Conservation (phyloP, 2,797 vertebrate species). For the Trichosurus vulpecula region DNA sequence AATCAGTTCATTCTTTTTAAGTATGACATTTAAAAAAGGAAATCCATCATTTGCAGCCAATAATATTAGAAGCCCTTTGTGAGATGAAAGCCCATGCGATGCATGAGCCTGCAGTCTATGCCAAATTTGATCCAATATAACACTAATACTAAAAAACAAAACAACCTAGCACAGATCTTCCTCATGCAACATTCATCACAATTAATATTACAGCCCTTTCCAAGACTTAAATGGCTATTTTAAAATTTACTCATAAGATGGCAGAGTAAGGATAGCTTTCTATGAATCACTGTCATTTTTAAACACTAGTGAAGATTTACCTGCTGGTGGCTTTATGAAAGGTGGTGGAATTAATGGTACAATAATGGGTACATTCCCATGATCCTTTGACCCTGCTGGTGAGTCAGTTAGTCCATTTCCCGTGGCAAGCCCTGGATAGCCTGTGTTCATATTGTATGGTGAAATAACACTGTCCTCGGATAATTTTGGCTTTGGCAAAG, state of each 20-base stretch:
- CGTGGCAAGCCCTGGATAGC: slow-evolving; percentile 91
- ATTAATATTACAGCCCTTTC: slow-evolving; percentile 7
- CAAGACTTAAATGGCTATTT: slow-evolving; percentile 43
- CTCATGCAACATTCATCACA: background rate
- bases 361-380: slow-evolving; percentile 95
- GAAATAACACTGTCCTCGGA: slow-evolving; percentile 92
- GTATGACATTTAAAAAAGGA: slow-evolving; percentile 66
- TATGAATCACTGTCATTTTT: slow-evolving; percentile 43
- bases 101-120: background rate
- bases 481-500: slow-evolving; percentile 97
- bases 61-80: slow-evolving; percentile 7
- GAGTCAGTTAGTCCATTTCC: slow-evolving; percentile 95
- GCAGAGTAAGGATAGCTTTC: background rate
- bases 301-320: slow-evolving; percentile 84
- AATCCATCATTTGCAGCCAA: slow-evolving; percentile 50
- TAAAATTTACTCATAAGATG: slow-evolving; percentile 25
- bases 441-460: slow-evolving; percentile 93
- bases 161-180: background rate
- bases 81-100: background rate
- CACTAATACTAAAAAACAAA: slow-evolving; percentile 40
- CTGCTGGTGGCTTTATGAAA: slow-evolving; percentile 98
- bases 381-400: slow-evolving; percentile 93
- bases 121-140: slow-evolving; percentile 10
- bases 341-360: slow-evolving; percentile 98
- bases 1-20: slow-evolving; percentile 71